Base-by-base conservation (phyloP, 2,797 vertebrate species). In the Luscinia luscinia region DNA sequence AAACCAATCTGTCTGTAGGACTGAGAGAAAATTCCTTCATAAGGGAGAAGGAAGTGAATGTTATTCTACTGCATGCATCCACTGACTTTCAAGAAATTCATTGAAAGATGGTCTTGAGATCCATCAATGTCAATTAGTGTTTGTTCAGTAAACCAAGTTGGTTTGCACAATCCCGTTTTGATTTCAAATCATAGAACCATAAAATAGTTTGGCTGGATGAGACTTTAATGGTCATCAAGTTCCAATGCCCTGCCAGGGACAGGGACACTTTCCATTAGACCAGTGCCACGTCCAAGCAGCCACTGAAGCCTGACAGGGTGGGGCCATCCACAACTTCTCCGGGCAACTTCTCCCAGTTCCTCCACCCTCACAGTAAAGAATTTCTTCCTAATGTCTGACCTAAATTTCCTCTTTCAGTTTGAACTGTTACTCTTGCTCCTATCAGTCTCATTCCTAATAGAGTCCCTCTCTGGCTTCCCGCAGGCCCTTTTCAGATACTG, bases 361-460 rank as follows among this genome's bases (percentile, higher is more conserved):
- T 70, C 8, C 38, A 51, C 8, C 14, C 19, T n/a, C 28, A n/a
- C 9, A 51, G 12, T 18, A 76, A 69, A 76, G 27, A 38, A 70
- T 51, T n/a, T 58, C 8, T 58, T 63, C 21, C 23, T 15, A 15
- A 28, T 18, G 38, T 24, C 4, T 5, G 1, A 45, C 1, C 11
- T 38, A 57, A 43, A 15, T 63, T 57, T 34, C 24, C 17, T 43
- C 9, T 63, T 57, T 69, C 14, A 9, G 14, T 38, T 40, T 34
- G 23, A 76, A 58, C 8, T 15, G 9, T 34, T 83, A 38, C 6
- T 19, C 20, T 23, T 40, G 51, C 12, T 70, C 17, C 28, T 63
- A 3, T 40, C 17, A 1, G 21, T 58, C 5, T 5, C 30, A 17
- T 13, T 64, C 1, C 0, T 46, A 22, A 12, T 27, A 24, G 27